phyloP scores from a whole-genome alignment of 1,140 invertebrate species.

The Cyrtorhinus lividipennis region DNA sequence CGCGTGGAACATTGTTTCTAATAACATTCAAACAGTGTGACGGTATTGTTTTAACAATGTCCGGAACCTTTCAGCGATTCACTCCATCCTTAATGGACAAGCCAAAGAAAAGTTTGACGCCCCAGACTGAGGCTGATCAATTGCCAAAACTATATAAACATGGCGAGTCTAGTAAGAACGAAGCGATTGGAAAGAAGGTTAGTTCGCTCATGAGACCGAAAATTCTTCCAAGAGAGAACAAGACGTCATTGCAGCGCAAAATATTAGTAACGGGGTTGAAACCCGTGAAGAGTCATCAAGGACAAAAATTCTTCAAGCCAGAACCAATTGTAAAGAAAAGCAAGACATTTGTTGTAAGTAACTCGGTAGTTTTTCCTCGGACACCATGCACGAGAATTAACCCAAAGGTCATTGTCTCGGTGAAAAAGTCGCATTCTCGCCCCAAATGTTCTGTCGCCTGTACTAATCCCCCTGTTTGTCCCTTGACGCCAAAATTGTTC shows the following conservation, averaged over 20 bases:
- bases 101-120: too few species aligned
- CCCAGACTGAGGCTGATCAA: too few species aligned
- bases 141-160: too few species aligned
- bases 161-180: too few species aligned
- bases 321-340: neutral
- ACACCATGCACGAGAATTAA: too few species aligned
- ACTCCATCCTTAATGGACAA: too few species aligned
- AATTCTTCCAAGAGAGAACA: neutral
- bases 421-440: neutral
- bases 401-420: neutral
- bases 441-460: neutral
- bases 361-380: neutral
- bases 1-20: too few species aligned
- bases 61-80: too few species aligned
- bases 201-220: neutral
- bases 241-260: neutral
- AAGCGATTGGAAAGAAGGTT: too few species aligned
- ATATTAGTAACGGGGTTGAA: neutral
- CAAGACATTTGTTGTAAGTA: neutral
- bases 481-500: neutral
- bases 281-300: neutral
- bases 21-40: too few species aligned
- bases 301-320: neutral
- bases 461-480: neutral
- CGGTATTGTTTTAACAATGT: too few species aligned